Conservation (phyloP, 1,140 invertebrate genomes). For the Sipha flava region DNA sequence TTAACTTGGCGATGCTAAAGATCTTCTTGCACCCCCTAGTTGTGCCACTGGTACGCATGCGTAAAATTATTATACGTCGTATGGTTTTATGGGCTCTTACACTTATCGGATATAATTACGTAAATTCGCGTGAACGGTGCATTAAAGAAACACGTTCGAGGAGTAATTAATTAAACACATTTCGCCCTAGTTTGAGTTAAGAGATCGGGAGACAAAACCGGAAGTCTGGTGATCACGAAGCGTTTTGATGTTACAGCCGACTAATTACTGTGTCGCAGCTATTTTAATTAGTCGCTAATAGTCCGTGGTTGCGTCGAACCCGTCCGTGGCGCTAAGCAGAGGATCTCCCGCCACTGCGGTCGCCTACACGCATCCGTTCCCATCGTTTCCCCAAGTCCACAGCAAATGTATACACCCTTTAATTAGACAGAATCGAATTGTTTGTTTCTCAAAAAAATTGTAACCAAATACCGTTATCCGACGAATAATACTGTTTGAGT, state of each 20-base stretch:
- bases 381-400: too few species aligned
- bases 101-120: too few species aligned
- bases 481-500: too few species aligned
- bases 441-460: neutral
- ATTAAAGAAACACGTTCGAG: neutral
- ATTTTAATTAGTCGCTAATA: conserved; percentile 28
- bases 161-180: conserved; percentile 16
- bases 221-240: conserved; percentile 22
- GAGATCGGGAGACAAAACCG: neutral
- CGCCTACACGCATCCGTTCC: neutral
- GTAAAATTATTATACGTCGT: too few species aligned
- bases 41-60: too few species aligned
- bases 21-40: too few species aligned
- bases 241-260: conserved; percentile 7
- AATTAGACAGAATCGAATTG: neutral
- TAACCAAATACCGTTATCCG: neutral
- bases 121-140: neutral
- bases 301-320: neutral
- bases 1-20: too few species aligned
- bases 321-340: too few species aligned
- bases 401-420: neutral
- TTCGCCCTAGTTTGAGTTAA: neutral
- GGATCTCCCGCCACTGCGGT: too few species aligned
- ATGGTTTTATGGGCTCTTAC: too few species aligned
- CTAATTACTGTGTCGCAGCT: conserved; percentile 10